Base-by-base conservation (phyloP, 2,113 vertebrate species). In the Hippocampus barbouri region DNA sequence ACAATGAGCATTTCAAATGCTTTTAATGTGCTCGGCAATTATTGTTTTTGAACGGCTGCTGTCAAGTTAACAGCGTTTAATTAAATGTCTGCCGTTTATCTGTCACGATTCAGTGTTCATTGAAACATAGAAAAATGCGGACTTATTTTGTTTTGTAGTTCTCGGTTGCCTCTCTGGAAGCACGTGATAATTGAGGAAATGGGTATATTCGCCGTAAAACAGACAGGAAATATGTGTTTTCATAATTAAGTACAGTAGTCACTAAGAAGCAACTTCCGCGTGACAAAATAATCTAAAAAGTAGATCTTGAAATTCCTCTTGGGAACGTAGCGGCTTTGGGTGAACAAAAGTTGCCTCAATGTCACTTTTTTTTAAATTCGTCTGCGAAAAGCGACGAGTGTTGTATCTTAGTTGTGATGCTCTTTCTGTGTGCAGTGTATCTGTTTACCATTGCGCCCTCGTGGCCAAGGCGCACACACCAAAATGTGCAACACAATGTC, bases 261-360 rank as follows among this genome's bases (percentile, higher is more conserved):
- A 66, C 45, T 66, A 45, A 25, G n/a, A 45, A 25, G 40, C 41
- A 38, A 66, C n/a, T 66, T 66, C 63, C 63, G n/a, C 41, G 63
- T 66, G n/a, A 5, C 41, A 8, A 8, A 45, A 61, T 16, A 8
- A 15, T 25, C 21, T 0, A 25, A 23, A 45, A 65, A 43, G 16
- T 21, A 41, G 21, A 7, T 65, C 10, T 65, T 23, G 20, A 45
- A 30, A 25, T 4, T 53, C 2, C 15, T 49, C 5, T 49, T 15
- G 14, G 15, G 20, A 57, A 25, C 10, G 43, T 45, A 3, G 34
- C 5, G 43, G 47, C 47, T 8, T 21, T 21, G 51, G 20, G 51
- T 9, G 2, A n/a, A 53, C 51, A 53, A 53, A 56, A 56, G 0
- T 18, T 20, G 5, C 5, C 5, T 16, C 16, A 18, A 51, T 18